phyloP scores from a whole-genome alignment of 2,888 invertebrate species.

The Nebria salina region DNA sequence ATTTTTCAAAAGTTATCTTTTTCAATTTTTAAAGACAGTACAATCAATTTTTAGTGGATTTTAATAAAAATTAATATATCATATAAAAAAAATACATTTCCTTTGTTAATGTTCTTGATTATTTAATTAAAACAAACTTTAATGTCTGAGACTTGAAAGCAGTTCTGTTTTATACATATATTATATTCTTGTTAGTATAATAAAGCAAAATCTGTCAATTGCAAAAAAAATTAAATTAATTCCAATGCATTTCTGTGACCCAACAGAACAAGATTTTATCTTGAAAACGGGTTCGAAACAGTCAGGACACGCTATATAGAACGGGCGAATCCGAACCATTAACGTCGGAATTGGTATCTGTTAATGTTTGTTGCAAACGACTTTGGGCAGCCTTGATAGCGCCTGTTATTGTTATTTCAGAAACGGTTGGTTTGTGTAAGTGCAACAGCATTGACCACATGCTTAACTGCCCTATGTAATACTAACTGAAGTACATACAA shows the following conservation, averaged over 20 bases:
- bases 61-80: too few species aligned
- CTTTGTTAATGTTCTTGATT: too few species aligned
- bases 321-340: slow-evolving; percentile 21
- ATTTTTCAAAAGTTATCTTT: not conserved
- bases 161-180: not conserved
- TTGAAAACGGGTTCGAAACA: not conserved
- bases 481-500: not conserved
- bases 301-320: not conserved
- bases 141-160: not conserved
- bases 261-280: not conserved
- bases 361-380: slow-evolving; percentile 41
- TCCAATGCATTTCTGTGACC: not conserved
- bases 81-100: too few species aligned
- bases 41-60: too few species aligned
- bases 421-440: not conserved
- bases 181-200: not conserved
- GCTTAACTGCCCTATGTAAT: slow-evolving; percentile 2
- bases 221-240: not conserved
- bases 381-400: slow-evolving; percentile 24
- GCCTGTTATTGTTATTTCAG: slow-evolving; percentile 42
- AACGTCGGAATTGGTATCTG: slow-evolving; percentile 37
- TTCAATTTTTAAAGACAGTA: too few species aligned
- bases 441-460: slow-evolving; percentile 4
- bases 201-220: not conserved
- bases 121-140: not conserved